Evolutionary conservation across 2,888 invertebrate genomes (phyloP), one percentile per base, ranked within the genome.

Genomic region (Kuschelorhynchus macadamiae): DNA sequence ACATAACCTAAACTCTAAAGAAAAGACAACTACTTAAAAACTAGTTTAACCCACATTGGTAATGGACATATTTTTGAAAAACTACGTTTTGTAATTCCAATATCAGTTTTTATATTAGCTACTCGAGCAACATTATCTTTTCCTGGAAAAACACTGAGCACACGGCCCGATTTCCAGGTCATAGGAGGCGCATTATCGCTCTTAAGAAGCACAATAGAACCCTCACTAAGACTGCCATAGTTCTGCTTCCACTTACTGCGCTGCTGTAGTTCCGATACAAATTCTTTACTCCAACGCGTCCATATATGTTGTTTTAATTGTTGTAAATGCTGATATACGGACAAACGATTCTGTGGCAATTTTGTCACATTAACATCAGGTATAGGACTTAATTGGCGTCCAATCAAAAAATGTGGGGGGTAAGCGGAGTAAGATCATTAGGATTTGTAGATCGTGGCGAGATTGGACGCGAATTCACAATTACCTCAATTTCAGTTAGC

Each of bases 351-450:
- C n/a, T 5, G 11, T 18, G 56, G 56, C 20, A 59, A 18, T 4
- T 9, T 59, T 32, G 9, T 44, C 17, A 25, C 7, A 25, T 25
- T 3, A 25, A 59, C 3, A 21, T 63, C 67, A n/a, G 55, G 47
- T 41, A 41, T 17, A 44, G 52, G 18, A 18, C 47, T 57, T 9
- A 44, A 21, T 14, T 18, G n/a, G 11, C 49, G 25, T n/a, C 65
- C 62, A 33, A 69, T 57, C 25, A 71, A 50, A 47, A 66, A 62
- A 44, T 71, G 71, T 47, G 65, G 57, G 71, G 62, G 8, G 64
- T 71, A 11, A 63, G 21, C 17, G 65, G 61, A 47, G 14, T n/a
- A 32, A 69, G 55, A 56, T 71, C 57, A 18, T 56, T 14, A 11
- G 66, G 61, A 44, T 47, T 39, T 12, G 42, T 16, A 8, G 69